Evolutionary conservation across 1,140 invertebrate species (phyloP).

Genomic region (Eupeodes corollae): DNA sequence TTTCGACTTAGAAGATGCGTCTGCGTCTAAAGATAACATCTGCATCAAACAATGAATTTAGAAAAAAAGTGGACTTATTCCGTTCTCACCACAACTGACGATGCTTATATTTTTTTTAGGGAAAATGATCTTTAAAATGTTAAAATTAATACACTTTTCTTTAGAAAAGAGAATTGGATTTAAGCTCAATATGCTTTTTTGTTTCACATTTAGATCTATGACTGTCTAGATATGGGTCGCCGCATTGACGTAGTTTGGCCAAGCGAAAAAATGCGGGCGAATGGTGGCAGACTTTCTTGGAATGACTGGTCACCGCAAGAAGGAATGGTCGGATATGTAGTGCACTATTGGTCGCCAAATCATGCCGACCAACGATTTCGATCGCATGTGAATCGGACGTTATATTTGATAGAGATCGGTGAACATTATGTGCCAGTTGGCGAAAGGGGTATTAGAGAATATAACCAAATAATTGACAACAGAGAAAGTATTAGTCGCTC

Average conservation of each 20-base stretch:
- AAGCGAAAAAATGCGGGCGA: constrained; percentile 69
- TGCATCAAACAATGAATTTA: no score
- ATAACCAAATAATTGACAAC: constrained; percentile 28
- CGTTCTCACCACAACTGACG: no score
- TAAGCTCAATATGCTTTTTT: not conserved
- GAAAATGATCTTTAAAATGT: no score
- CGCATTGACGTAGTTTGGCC: constrained; percentile 88
- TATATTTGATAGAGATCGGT: constrained; percentile 83
- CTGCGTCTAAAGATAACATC: no score
- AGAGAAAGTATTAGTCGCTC: not conserved
- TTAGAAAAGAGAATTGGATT: not conserved
- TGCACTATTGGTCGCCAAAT: constrained; percentile 84
- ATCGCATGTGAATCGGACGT: constrained; percentile 81
- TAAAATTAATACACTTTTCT: no score
- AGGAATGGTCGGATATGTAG: constrained; percentile 84
- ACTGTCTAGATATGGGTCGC: constrained; percentile 78
- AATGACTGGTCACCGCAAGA: constrained; percentile 77
- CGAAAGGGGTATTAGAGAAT: constrained; percentile 71
- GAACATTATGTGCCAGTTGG: constrained; percentile 88
- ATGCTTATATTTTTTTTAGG: no score
- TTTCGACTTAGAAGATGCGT: no score
- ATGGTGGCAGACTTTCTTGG: constrained; percentile 78
- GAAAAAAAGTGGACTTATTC: no score
- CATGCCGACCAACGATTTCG: constrained; percentile 73
- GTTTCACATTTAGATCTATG: constrained; percentile 51